Percentiles rank a stretch among this genome's conserved stretches.
Evolutionary conservation across 2,797 vertebrate species (phyloP).

Genomic region (Gallinago stenura): DNA sequence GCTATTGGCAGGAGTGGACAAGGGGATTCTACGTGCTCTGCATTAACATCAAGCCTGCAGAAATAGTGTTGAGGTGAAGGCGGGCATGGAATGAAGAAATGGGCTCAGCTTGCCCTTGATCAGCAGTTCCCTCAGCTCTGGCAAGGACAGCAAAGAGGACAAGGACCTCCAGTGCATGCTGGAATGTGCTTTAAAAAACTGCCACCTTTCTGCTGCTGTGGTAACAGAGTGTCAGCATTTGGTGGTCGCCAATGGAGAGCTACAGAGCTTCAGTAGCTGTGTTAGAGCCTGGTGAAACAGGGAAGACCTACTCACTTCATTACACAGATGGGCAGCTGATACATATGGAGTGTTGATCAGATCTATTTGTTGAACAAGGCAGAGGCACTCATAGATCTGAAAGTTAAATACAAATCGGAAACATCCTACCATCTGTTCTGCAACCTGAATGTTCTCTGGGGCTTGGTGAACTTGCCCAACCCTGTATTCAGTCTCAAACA

Average conservation of each 20-base stretch:
- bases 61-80: neutral
- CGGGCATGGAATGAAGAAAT: neutral
- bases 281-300: neutral
- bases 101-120: neutral
- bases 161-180: accelerated
- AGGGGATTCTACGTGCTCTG: neutral
- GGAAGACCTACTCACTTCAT: neutral
- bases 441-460: neutral
- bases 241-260: neutral
- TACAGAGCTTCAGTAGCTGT: neutral
- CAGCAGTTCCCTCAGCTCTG: neutral
- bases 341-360: neutral
- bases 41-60: neutral
- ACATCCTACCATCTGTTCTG: neutral
- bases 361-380: neutral
- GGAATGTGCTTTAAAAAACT: neutral
- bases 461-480: neutral
- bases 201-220: neutral
- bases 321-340: neutral
- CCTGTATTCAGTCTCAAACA: neutral
- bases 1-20: neutral
- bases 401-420: neutral
- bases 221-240: neutral
- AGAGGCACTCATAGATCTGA: neutral
- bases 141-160: neutral